These are phyloP conservation scores for Psilanteris sp. DNA, from an alignment of 1,140 invertebrate genomes.

Conservation along the genomic window DNA sequence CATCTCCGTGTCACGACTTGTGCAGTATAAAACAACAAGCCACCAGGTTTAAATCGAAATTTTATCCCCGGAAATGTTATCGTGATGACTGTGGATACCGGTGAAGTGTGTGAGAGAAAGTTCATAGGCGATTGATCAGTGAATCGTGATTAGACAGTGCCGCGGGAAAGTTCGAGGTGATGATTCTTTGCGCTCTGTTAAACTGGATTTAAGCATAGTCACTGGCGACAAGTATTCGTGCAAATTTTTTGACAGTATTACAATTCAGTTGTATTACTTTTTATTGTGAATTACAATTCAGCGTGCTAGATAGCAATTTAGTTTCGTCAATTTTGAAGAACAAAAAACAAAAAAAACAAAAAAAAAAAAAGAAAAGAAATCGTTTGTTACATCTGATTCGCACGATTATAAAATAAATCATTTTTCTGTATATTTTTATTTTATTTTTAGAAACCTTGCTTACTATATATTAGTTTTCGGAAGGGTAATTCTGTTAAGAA, in stretches of 20 bases:
- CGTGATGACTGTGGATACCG: constrained; percentile 7
- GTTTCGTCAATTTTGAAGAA: too few relatives aligned
- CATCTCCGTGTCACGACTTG: constrained; percentile 19
- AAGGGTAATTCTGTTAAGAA: too few relatives aligned
- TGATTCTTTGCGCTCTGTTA: constrained; percentile 55
- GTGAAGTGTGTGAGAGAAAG: constrained; percentile 46
- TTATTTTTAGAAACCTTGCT: too few relatives aligned
- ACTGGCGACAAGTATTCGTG: constrained; percentile 27
- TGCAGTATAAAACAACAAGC: constrained; percentile 2
- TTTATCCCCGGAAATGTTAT: constrained; percentile 1
- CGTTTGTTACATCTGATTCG: too few relatives aligned
- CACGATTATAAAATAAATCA: too few relatives aligned
- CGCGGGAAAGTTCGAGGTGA: constrained; percentile 61
- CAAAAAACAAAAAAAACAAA: too few relatives aligned
- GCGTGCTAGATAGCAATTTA: too few relatives aligned
- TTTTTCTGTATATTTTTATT: too few relatives aligned
- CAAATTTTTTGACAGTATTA: not conserved
- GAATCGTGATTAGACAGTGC: constrained; percentile 52
- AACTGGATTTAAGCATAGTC: constrained; percentile 37
- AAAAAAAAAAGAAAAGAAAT: too few relatives aligned
- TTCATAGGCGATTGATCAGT: constrained; percentile 43
- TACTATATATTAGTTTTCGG: too few relatives aligned
- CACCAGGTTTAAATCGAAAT: constrained; percentile 3
- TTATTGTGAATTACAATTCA: too few relatives aligned
- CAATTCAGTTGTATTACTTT: not conserved